These are phyloP conservation scores for Molossus alvarezi DNA, from an alignment of 2,797 vertebrate genomes.

Conservation along the genomic window DNA sequence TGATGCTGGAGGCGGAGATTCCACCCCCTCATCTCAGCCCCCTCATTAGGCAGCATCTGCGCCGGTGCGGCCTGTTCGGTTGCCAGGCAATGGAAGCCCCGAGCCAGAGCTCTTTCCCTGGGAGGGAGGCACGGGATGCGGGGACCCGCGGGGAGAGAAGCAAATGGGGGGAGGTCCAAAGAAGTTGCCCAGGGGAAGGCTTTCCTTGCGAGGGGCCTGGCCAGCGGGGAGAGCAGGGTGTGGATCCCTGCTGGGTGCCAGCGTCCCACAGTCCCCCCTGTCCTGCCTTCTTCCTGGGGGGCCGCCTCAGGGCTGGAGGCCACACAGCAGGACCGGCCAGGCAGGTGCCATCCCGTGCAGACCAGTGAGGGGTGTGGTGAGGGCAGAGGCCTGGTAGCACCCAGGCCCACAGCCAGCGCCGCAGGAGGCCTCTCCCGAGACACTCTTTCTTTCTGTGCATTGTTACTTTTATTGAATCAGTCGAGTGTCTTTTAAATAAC, in stretches of 20 bases:
- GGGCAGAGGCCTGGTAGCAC: background rate
- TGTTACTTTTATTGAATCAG: no score
- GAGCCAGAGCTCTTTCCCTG: background rate
- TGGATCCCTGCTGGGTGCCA: background rate
- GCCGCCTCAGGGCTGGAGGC: background rate
- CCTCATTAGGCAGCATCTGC: constrained; percentile 56
- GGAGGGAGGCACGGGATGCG: background rate
- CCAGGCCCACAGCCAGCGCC: background rate
- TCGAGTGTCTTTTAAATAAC: no score
- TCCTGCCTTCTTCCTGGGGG: background rate
- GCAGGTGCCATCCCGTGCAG: background rate
- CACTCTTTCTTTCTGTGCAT: background rate
- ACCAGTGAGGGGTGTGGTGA: background rate
- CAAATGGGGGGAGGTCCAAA: background rate
- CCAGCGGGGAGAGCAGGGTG: no score
- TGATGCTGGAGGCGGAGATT: background rate
- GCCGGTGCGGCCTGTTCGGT: background rate
- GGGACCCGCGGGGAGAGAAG: background rate
- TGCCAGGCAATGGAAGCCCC: constrained; percentile 60
- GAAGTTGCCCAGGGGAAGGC: background rate
- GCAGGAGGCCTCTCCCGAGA: background rate
- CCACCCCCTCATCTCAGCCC: background rate
- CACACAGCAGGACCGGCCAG: background rate
- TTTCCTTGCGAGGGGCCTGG: background rate
- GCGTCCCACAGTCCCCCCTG: background rate